These are phyloP conservation scores for Idaea straminata DNA, from an alignment of 2,888 invertebrate species.

Conservation along the genomic window DNA sequence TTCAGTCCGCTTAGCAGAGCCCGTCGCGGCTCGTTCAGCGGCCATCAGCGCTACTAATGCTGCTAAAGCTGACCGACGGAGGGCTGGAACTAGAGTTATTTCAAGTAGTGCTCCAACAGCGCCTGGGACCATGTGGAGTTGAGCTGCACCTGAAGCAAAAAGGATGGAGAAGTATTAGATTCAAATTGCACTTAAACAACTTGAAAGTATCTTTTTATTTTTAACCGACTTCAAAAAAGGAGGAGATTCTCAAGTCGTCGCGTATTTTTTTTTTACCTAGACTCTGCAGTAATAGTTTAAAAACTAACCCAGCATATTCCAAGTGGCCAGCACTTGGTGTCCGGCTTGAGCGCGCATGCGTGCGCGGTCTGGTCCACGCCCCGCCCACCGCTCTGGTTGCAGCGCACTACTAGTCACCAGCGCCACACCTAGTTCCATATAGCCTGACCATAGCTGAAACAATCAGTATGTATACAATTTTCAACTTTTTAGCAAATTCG, in stretches of 20 bases:
- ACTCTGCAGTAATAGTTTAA: no score
- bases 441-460: conserved; percentile 77
- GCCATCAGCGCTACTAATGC: conserved; percentile 98
- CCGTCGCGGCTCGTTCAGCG: conserved; percentile 89
- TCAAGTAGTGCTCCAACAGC: conserved; percentile 97
- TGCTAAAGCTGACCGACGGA: conserved; percentile 93
- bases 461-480: background rate
- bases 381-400: conserved; percentile 69
- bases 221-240: no score
- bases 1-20: conserved; percentile 94
- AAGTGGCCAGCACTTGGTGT: conserved; percentile 93
- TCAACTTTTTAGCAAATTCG: no score
- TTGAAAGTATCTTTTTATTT: no score
- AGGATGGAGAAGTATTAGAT: background rate
- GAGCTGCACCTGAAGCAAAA: conserved; percentile 84
- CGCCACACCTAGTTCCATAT: conserved; percentile 71
- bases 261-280: no score
- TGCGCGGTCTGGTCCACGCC: conserved; percentile 62
- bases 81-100: conserved; percentile 94
- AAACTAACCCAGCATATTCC: conserved; percentile 88
- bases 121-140: conserved; percentile 93
- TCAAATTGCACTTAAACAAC: no score
- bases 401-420: conserved; percentile 65
- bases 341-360: conserved; percentile 97
- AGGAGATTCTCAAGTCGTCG: no score